phyloP scores from a whole-genome alignment of 2,797 vertebrate species.

The Hippoglossus hippoglossus region DNA sequence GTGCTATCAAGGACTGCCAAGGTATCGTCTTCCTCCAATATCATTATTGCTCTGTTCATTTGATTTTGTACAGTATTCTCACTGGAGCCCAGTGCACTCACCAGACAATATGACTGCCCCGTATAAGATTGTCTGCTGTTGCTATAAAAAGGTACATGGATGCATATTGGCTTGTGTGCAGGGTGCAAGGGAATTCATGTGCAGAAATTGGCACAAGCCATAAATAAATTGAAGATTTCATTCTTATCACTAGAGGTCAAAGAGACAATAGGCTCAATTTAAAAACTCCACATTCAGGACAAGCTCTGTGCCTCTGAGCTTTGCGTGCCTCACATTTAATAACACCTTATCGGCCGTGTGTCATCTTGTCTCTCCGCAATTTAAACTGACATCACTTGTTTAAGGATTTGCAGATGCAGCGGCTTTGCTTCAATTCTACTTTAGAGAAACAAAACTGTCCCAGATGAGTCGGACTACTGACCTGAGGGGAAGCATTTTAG shows the following conservation, averaged over 20 bases:
- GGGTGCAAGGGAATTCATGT: neutral
- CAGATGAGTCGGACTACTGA: no score
- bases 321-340: constrained; percentile 5
- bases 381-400: neutral
- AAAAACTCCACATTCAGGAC: constrained; percentile 6
- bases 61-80: constrained; percentile 21
- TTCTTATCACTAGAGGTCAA: neutral
- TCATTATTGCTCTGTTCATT: constrained; percentile 61
- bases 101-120: neutral
- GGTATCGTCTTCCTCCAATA: constrained; percentile 85
- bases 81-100: neutral
- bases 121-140: neutral
- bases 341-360: neutral
- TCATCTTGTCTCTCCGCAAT: neutral
- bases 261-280: neutral
- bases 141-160: neutral
- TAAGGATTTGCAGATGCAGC: neutral
- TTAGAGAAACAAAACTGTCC: no score
- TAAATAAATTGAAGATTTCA: neutral
- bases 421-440: constrained; percentile 9
- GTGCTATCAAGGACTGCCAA: constrained; percentile 97
- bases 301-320: neutral
- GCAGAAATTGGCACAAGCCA: neutral
- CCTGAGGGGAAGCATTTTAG: no score
- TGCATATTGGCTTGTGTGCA: neutral